A percentile compares a stretch with the other conserved stretches of the same genome.
phyloP scores from a whole-genome alignment of 2,888 invertebrate species.

The Tupiocoris notatus region DNA sequence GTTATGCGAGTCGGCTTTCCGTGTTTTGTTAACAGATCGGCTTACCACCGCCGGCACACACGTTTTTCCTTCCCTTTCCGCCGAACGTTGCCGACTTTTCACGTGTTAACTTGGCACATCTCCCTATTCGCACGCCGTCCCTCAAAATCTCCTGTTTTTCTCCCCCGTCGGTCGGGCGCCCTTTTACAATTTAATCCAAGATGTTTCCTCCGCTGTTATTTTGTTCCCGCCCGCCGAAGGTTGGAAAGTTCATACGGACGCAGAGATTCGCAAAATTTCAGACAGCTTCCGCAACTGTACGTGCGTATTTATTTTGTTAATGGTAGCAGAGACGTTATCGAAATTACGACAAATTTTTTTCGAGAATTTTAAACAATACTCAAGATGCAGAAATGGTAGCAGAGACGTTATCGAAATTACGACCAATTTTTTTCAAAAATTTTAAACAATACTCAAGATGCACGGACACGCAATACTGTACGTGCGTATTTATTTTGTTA shows the following conservation, averaged over 20 bases:
- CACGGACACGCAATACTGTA: too few species aligned
- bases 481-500: too few species aligned
- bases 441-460: too few species aligned
- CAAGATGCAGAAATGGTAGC: too few species aligned
- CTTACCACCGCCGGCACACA: conserved; percentile 10
- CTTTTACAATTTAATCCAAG: neutral
- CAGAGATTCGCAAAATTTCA: too few species aligned
- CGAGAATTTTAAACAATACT: too few species aligned
- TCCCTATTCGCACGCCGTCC: neutral
- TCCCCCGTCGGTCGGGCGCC: neutral
- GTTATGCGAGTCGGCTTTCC: conserved; percentile 37
- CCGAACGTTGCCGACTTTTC: conserved; percentile 21
- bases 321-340: too few species aligned
- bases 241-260: neutral
- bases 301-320: too few species aligned
- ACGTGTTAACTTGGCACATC: neutral
- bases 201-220: neutral
- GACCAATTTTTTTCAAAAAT: too few species aligned
- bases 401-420: too few species aligned
- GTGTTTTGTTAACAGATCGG: conserved; percentile 43
- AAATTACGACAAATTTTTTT: too few species aligned
- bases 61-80: conserved; percentile 40
- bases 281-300: too few species aligned
- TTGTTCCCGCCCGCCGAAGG: neutral
- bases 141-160: neutral